Base-by-base conservation (phyloP, 2,888 invertebrate genomes). In the Diogma glabrata region DNA sequence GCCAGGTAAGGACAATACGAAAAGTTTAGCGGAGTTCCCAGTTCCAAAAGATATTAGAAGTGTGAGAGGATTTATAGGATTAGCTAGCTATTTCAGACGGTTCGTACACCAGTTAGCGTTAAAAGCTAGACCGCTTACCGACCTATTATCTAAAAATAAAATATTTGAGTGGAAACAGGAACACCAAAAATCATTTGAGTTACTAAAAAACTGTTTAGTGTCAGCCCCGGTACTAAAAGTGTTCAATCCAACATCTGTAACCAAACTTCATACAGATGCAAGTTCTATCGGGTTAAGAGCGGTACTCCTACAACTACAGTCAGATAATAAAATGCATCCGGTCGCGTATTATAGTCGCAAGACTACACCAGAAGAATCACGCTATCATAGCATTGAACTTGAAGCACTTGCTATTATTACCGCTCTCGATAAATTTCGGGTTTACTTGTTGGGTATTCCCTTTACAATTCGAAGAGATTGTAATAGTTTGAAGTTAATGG, bases 381-480 rank as follows among this genome's bases (percentile, higher is more conserved):
- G 22, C 12, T 50, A 48, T n/a, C 47, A 47, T 5, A 43, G 47
- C 2, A 53, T 51, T 22, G 53, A 53, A 26, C 19, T 55, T 9
- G 54, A 53, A 22, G 51, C 52, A 16, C 22, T 53, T 2, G 53
- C 53, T 8, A 43, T 54, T 7, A 36, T 53, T 22, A 59, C 59
- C 53, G 59, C 60, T 0, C 51, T 63, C 3, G 56, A 57, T 16
- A 56, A 57, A 38, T 60, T 61, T 40, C 51, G 60, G 10, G 51
- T 56, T 3, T 63, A 61, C 50, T 47, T 63, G 10, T 24, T 61
- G 12, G 60, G 60, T 3, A 43, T 56, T 2, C 51, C 47, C 40
- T 57, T 58, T 49, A 57, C 52, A 46, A 56, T 58, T 36, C 52
- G 56, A 14, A 59, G 20, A 17, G 64, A 63, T 49, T 64, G 63